phyloP scores from a whole-genome alignment of 2,888 invertebrate genomes.

The Agrotis segetum region DNA sequence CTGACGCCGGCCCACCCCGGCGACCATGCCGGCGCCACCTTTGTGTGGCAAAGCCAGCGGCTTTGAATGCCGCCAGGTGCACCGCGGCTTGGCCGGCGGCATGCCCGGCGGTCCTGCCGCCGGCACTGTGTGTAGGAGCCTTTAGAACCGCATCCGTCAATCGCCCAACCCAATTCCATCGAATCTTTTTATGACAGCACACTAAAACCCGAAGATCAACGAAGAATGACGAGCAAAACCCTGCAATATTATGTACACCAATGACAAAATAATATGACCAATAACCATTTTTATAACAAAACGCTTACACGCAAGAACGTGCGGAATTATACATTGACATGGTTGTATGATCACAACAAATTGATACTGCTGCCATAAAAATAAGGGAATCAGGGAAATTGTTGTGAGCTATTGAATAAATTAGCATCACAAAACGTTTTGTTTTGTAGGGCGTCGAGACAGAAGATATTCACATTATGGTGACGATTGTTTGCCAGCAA shows the following conservation, averaged over 20 bases:
- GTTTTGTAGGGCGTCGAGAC: constrained; percentile 9
- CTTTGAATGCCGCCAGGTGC: too few relatives aligned
- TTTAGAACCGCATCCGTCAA: too few relatives aligned
- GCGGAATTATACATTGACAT: constrained; percentile 13
- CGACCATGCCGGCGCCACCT: too few relatives aligned
- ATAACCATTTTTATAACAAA: constrained; percentile 32
- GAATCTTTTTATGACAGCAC: background rate
- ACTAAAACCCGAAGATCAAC: background rate
- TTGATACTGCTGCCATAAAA: constrained; percentile 59
- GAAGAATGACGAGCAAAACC: background rate
- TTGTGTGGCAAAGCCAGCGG: too few relatives aligned
- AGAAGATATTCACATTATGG: background rate
- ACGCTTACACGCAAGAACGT: constrained; percentile 14
- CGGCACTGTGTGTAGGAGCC: too few relatives aligned
- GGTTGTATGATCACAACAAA: constrained; percentile 44
- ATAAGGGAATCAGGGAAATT: constrained; percentile 55
- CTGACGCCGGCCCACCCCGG: too few relatives aligned
- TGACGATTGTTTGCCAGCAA: constrained; percentile 8
- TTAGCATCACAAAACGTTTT: constrained; percentile 53
- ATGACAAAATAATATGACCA: background rate
- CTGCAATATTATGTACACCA: too few relatives aligned
- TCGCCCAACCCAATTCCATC: too few relatives aligned
- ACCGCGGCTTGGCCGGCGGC: too few relatives aligned
- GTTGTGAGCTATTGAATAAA: constrained; percentile 63
- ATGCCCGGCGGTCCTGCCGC: too few relatives aligned